Conservation (phyloP, 2,888 invertebrate genomes). For the Dasypogon diadema region DNA sequence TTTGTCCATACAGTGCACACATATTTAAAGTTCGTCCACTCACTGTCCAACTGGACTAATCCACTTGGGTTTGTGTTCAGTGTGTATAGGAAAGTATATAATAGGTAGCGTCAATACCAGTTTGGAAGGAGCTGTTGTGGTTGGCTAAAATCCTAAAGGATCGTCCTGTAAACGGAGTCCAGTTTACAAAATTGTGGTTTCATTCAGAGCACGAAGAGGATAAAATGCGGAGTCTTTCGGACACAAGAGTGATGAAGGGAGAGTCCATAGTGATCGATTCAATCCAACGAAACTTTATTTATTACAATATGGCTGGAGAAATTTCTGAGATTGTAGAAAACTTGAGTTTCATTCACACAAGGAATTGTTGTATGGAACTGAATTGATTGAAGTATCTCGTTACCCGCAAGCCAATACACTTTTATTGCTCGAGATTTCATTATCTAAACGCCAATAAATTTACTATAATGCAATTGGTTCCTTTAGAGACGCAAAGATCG, state of each 20-base stretch:
- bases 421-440: conserved; percentile 33
- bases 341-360: conserved; percentile 37
- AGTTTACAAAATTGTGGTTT: conserved; percentile 24
- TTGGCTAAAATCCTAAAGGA: neutral
- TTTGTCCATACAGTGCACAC: neutral
- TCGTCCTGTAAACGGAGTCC: neutral
- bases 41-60: too few species aligned
- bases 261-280: neutral
- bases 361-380: conserved; percentile 18
- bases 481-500: neutral
- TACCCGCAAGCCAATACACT: conserved; percentile 6
- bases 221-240: conserved; percentile 3
- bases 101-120: neutral
- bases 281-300: conserved; percentile 29
- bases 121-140: neutral
- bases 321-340: neutral
- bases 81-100: too few species aligned
- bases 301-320: conserved; percentile 21
- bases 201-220: conserved; percentile 2
- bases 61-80: conserved; percentile 14
- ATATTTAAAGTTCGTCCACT: conserved; percentile 33
- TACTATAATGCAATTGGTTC: neutral
- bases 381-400: conserved; percentile 32
- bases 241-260: neutral
- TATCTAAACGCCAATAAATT: conserved; percentile 31